These are phyloP conservation scores for Myotis planiceps DNA, from an alignment of 2,797 vertebrate genomes.

Conservation along the genomic window DNA sequence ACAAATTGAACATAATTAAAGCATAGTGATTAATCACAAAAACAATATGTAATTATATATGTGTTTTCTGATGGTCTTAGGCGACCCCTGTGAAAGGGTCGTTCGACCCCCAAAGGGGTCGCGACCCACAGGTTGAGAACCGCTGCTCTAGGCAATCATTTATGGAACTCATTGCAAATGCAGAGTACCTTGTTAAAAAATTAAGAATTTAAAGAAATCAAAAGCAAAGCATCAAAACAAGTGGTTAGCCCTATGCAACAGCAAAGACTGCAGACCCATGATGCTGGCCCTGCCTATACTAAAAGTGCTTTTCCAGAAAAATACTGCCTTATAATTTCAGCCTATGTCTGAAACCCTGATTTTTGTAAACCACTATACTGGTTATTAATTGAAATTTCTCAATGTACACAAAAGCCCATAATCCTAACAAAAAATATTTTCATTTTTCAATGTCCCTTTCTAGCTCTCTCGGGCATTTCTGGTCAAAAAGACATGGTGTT, in stretches of 20 bases:
- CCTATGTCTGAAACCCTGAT: background rate
- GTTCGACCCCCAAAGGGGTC: too few relatives aligned
- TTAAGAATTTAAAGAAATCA: background rate
- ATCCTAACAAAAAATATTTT: background rate
- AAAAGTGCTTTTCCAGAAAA: background rate
- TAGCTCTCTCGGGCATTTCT: background rate
- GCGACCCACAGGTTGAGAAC: too few relatives aligned
- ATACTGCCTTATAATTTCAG: background rate
- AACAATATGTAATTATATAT: too few relatives aligned
- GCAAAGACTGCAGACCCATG: background rate
- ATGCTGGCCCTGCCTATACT: background rate
- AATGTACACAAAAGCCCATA: background rate
- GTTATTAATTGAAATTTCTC: background rate
- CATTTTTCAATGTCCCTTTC: background rate
- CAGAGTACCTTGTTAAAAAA: background rate
- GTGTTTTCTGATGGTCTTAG: too few relatives aligned
- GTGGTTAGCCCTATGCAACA: background rate
- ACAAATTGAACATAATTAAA: too few relatives aligned
- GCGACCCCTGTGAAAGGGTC: too few relatives aligned
- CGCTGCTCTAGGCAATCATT: background rate
- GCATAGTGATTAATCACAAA: too few relatives aligned
- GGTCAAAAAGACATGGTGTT: background rate
- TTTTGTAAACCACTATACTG: background rate
- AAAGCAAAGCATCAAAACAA: background rate
- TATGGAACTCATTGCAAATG: background rate